Conservation (phyloP, 2,797 vertebrate genomes). For the Hyperoplus immaculatus region DNA sequence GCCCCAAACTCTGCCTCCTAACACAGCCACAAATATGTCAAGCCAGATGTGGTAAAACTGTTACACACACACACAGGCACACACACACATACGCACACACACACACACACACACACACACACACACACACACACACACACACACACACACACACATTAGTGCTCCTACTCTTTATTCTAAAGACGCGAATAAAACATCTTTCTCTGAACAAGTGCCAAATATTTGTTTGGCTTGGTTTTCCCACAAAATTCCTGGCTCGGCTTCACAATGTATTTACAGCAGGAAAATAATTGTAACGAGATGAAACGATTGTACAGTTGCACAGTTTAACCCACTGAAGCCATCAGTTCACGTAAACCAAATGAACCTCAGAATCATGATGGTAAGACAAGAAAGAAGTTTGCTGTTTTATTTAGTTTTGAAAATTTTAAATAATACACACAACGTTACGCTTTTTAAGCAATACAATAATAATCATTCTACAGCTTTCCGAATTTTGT, state of each 20-base stretch:
- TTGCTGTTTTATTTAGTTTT: conserved; percentile 10
- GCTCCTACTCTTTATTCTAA: too few species aligned
- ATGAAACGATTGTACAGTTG: neutral
- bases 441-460: too few species aligned
- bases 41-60: conserved; percentile 57
- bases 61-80: neutral
- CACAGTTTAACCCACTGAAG: conserved; percentile 5
- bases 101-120: too few species aligned
- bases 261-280: conserved; percentile 1
- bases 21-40: conserved; percentile 18
- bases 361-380: conserved; percentile 4
- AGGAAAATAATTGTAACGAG: neutral
- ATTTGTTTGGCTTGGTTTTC: conserved; percentile 12
- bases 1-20: neutral
- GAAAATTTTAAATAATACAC: too few species aligned
- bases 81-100: too few species aligned
- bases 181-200: too few species aligned
- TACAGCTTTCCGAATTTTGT: too few species aligned
- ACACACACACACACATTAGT: too few species aligned
- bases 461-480: too few species aligned
- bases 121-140: too few species aligned
- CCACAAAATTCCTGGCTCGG: neutral
- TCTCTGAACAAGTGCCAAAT: conserved; percentile 1
- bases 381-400: conserved; percentile 22
- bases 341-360: conserved; percentile 1